Evolutionary conservation across 2,888 invertebrate species (phyloP).

Genomic region (Morpho helenor): DNA sequence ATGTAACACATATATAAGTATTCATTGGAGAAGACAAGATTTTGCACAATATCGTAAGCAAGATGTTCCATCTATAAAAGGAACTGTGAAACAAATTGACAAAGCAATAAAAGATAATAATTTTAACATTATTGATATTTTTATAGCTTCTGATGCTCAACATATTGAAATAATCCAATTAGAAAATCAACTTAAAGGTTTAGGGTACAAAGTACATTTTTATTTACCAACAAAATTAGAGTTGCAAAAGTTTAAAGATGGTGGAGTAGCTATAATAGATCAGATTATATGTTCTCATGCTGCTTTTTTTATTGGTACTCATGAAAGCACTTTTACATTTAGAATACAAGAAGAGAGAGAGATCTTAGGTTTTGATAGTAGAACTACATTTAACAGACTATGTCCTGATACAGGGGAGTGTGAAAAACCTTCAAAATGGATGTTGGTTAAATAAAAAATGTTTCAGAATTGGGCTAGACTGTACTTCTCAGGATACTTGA

Average conservation of each 20-base stretch:
- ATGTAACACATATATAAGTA: constrained; percentile 87
- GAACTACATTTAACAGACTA: constrained; percentile 92
- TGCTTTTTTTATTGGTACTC: constrained; percentile 92
- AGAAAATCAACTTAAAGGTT: constrained; percentile 52
- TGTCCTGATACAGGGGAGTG: constrained; percentile 83
- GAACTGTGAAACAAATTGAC: constrained; percentile 87
- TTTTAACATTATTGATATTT: constrained; percentile 70
- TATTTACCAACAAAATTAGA: constrained; percentile 68
- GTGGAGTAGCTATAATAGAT: constrained; percentile 94
- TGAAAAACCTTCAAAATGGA: constrained; percentile 88
- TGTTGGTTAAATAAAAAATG: constrained; percentile 75
- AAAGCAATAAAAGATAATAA: constrained; percentile 76
- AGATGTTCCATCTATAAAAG: constrained; percentile 88
- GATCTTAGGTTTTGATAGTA: constrained; percentile 90
- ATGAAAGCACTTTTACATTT: constrained; percentile 97
- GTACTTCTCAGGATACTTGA: too few species aligned
- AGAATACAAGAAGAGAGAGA: constrained; percentile 98
- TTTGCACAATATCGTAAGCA: constrained; percentile 87
- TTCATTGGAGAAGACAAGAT: constrained; percentile 94
- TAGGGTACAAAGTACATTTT: constrained; percentile 47
- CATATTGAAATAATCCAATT: constrained; percentile 74
- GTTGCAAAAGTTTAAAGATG: constrained; percentile 82
- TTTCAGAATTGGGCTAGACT: too few species aligned
- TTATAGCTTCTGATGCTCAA: constrained; percentile 92
- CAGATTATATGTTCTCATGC: constrained; percentile 97